Conservation (phyloP, 2,113 vertebrate genomes). For the Plecotus auritus region DNA sequence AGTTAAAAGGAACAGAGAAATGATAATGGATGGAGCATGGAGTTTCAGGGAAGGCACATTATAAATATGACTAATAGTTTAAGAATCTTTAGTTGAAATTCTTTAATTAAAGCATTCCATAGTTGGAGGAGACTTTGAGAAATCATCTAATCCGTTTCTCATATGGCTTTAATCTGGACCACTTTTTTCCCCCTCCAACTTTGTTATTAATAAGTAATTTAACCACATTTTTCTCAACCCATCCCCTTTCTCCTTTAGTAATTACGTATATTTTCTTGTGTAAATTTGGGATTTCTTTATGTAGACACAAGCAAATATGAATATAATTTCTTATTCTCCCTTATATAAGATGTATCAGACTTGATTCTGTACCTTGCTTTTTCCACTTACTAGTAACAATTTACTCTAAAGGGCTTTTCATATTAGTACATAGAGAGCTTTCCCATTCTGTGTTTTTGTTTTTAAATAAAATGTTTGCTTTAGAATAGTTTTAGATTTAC, state of each 20-base stretch:
- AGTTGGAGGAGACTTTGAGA: neutral
- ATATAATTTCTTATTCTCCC: neutral
- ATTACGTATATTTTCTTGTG: neutral
- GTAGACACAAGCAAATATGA: neutral
- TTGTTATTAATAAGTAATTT: neutral
- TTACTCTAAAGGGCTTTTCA: neutral
- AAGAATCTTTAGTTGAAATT: neutral
- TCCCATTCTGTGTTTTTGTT: neutral
- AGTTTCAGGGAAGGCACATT: neutral
- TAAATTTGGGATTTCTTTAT: neutral
- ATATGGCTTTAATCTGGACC: neutral
- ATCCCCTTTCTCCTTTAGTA: neutral
- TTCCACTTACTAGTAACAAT: neutral
- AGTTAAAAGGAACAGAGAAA: neutral
- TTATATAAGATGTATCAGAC: neutral
- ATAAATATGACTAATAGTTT: neutral
- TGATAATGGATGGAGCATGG: neutral
- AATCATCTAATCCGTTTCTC: neutral
- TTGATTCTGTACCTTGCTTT: neutral
- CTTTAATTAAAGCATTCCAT: neutral
- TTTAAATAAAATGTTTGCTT: neutral
- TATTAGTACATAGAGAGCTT: no score
- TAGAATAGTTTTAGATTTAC: neutral
- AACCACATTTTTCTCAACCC: neutral
- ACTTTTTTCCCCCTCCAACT: neutral